Percentiles rank a stretch among this genome's conserved stretches.
These are phyloP conservation scores for Andrena camellia DNA, from an alignment of 2,888 invertebrate genomes.

Conservation along the genomic window DNA sequence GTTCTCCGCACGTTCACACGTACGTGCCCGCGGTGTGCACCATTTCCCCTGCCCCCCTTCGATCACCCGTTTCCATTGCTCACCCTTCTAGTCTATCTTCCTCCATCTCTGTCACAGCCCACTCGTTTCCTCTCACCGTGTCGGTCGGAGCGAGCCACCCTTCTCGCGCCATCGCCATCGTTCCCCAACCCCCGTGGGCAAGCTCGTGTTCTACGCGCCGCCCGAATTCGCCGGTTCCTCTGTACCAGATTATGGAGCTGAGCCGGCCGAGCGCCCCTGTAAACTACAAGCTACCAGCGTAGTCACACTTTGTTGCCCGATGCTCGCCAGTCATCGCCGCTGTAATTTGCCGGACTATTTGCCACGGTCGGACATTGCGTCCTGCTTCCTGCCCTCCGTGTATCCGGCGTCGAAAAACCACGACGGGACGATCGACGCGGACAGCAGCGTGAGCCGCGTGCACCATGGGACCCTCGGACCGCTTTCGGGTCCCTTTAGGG, in stretches of 20 bases:
- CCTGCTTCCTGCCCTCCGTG: slow-evolving; percentile 15
- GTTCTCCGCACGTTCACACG: background rate
- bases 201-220: slow-evolving; percentile 9
- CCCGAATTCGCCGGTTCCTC: slow-evolving; percentile 18
- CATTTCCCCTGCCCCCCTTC: no score
- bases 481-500: background rate
- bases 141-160: slow-evolving; percentile 3
- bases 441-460: background rate
- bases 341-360: slow-evolving; percentile 56
- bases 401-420: slow-evolving; percentile 38
- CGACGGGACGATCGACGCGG: slow-evolving; percentile 22
- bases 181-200: background rate
- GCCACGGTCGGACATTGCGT: slow-evolving; percentile 46
- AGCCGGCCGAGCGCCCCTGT: slow-evolving; percentile 38
- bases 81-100: background rate
- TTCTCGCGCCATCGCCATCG: background rate
- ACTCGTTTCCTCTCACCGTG: background rate
- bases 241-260: slow-evolving; percentile 58
- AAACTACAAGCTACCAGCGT: slow-evolving; percentile 59
- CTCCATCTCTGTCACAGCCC: background rate
- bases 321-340: slow-evolving; percentile 50
- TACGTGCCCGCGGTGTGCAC: background rate
- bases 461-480: background rate
- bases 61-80: background rate
- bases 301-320: slow-evolving; percentile 53